Conservation (phyloP, 2,113 vertebrate species). For the Micronycteris hirsuta region DNA sequence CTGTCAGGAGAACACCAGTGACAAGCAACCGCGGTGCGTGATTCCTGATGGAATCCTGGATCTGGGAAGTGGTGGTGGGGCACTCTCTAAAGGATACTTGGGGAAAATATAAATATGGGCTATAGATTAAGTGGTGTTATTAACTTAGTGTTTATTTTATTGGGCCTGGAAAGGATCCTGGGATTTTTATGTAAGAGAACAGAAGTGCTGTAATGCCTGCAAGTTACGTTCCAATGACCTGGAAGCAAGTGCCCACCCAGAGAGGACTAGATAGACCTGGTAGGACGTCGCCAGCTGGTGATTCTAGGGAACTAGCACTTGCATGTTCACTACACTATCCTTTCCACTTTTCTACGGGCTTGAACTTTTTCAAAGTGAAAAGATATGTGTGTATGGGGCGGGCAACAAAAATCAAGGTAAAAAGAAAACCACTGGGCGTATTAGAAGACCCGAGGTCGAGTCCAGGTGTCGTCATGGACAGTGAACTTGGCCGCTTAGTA, state of each 20-base stretch:
- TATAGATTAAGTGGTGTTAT: not conserved
- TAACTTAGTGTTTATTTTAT: not conserved
- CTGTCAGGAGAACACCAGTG: not conserved
- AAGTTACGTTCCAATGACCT: not conserved
- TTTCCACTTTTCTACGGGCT: not conserved
- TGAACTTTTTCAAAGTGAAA: not conserved
- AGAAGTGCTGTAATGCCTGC: not conserved
- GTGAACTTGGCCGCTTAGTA: not conserved
- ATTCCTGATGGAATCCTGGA: not conserved
- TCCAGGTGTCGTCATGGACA: not conserved
- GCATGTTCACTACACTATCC: not conserved
- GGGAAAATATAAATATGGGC: not conserved
- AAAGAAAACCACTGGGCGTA: not conserved
- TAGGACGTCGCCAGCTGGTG: not conserved
- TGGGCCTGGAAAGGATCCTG: not conserved
- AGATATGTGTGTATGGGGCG: accelerated
- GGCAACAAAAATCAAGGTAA: not conserved
- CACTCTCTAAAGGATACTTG: not conserved
- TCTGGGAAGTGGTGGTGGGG: not conserved
- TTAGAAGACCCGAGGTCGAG: not conserved
- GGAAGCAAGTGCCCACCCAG: not conserved
- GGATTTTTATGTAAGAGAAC: not conserved
- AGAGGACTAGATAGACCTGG: not conserved
- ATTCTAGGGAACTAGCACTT: not conserved
- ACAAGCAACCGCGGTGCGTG: accelerated